Conservation (phyloP, 53 echinoderm and acorn worm genomes). For the Paelopatides confundens region DNA sequence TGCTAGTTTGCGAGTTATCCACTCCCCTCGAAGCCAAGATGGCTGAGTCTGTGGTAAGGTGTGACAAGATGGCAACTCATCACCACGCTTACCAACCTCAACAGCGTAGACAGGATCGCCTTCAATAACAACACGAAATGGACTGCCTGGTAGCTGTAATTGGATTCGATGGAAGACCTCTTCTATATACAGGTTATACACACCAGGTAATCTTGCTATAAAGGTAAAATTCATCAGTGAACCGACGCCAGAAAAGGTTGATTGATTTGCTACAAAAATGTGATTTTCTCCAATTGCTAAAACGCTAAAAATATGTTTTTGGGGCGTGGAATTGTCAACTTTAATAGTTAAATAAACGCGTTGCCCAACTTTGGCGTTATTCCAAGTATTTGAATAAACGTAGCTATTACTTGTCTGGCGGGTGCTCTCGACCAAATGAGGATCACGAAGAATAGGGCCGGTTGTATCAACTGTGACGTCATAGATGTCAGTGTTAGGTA, state of each 20-base stretch:
- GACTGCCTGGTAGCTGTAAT: slow-evolving; percentile 14
- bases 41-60: not conserved
- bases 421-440: no score
- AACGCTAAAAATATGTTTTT: not conserved
- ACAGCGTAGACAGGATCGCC: not conserved
- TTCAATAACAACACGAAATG: not conserved
- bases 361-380: no score
- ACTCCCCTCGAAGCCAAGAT: not conserved
- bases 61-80: slow-evolving; percentile 12
- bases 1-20: not conserved
- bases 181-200: slow-evolving; percentile 11
- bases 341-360: no score
- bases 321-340: no score
- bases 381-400: no score
- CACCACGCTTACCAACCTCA: not conserved
- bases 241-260: no score
- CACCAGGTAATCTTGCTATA: not conserved
- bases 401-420: no score
- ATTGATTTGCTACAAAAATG: not conserved
- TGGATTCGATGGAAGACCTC: not conserved
- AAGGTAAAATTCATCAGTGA: not conserved
- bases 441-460: no score
- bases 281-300: slow-evolving; percentile 3
- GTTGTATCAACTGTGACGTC: no score
- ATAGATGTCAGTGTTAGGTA: no score